Evolutionary conservation across 35 echinoderm and acorn worm genomes (phyloP), one percentile per base, ranked within the genome.

Genomic region (Strongylocentrotus purpuratus): DNA sequence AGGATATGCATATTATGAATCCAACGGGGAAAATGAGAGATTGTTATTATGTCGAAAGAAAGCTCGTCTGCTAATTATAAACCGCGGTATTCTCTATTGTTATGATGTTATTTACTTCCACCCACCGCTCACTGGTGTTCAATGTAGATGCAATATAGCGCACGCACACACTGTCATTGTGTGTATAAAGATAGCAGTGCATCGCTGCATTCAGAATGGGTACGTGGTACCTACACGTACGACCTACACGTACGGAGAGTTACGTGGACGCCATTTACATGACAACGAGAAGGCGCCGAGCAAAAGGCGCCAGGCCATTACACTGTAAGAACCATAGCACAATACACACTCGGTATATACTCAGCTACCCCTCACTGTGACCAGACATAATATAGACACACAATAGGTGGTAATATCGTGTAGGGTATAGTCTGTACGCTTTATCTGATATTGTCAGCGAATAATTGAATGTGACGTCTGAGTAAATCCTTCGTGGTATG

Each of bases 221-320:
- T 78, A 4, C 20, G 65, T n/a, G 50, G 50, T 55, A 55, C 35
- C 35, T 41, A 41, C 15, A 22, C 4, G 65, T 78, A 28, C 87
- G 14, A 55, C 35, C 35, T 41, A 41, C 15, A 22, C 4, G 65
- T 78, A 28, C 87, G 14, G 45, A 50, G 48, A 4, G 91, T 93
- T 58, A 50, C 91, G 91, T 46, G 91, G 91, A 93, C 91, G 91
- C 91, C 46, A 93, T 93, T 93, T 93, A 28, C 91, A 93, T 93
- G 91, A 93, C 91, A 93, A 93, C 91, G 32, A 46, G 20, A 33
- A 33, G 87, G 33, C 65, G 65, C 65, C 65, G 20, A 28, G 65
- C 65, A 22, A 89, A 89, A 46, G 87, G 87, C 87, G 87, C 87
- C 87, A 89, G 20, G 87, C 87, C 33, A 78, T 78, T 28, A 78